Conservation (phyloP, 2,888 invertebrate species). For the Himalopsyche tibetana region DNA sequence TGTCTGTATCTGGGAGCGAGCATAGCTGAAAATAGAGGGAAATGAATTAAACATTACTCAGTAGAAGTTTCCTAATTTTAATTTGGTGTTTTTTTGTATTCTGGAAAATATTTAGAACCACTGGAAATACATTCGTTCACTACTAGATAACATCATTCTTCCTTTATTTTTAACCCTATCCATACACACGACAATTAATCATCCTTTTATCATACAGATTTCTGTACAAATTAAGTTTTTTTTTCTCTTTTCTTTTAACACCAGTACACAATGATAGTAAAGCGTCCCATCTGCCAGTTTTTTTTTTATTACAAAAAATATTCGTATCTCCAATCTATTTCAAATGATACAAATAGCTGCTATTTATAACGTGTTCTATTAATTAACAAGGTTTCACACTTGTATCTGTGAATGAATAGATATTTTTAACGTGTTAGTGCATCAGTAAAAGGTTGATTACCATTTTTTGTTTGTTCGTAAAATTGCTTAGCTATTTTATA, state of each 20-base stretch:
- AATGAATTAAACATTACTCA: too few relatives aligned
- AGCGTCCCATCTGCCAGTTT: slow-evolving; percentile 12
- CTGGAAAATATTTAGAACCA: background rate
- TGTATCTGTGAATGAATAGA: background rate
- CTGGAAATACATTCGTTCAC: background rate
- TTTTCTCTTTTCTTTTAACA: background rate
- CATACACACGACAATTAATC: background rate
- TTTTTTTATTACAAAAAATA: slow-evolving; percentile 3
- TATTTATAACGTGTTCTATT: slow-evolving; percentile 12
- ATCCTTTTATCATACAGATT: slow-evolving; percentile 32
- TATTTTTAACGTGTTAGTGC: background rate
- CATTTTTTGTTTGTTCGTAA: background rate
- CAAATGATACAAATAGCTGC: slow-evolving; percentile 40
- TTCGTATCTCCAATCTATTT: slow-evolving; percentile 28
- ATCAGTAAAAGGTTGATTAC: background rate
- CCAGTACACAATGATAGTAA: background rate
- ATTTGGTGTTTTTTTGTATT: too few relatives aligned
- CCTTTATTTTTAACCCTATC: slow-evolving; percentile 24
- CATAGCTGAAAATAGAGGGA: too few relatives aligned
- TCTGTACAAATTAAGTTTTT: slow-evolving; percentile 36
- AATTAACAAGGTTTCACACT: slow-evolving; percentile 19
- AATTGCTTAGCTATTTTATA: background rate
- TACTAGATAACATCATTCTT: background rate
- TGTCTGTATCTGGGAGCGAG: too few relatives aligned
- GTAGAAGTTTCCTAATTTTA: too few relatives aligned